Evolutionary conservation across 2,113 vertebrate genomes (phyloP).

Genomic region (Rousettus leschenaultii): DNA sequence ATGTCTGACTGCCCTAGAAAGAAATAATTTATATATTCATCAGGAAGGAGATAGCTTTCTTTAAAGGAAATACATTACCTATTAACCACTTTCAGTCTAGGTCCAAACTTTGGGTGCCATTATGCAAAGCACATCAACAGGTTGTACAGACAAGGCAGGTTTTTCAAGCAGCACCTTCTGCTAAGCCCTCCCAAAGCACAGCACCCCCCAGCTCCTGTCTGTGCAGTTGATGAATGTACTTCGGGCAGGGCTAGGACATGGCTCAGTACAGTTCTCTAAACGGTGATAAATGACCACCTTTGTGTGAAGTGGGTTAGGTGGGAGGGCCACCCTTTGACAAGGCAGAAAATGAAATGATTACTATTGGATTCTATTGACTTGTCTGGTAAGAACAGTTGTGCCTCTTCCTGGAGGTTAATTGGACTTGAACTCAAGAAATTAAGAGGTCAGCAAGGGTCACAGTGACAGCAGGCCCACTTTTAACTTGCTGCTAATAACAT

Average conservation of each 20-base stretch:
- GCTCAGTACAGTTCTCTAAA: conserved; percentile 82
- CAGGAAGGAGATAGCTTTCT: neutral
- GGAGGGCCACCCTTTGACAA: conserved; percentile 91
- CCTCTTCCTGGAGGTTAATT: conserved; percentile 96
- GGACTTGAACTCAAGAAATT: conserved; percentile 99
- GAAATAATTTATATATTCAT: neutral
- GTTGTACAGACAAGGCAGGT: conserved; percentile 68
- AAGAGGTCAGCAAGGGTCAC: conserved; percentile 96
- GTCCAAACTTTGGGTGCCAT: conserved; percentile 24
- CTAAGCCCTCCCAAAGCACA: conserved; percentile 53
- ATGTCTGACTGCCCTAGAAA: neutral
- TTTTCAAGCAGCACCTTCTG: conserved; percentile 74
- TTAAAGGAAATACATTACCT: neutral
- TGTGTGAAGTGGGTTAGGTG: conserved; percentile 92
- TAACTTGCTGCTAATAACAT: conserved; percentile 93
- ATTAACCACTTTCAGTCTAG: neutral
- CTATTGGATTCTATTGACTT: conserved; percentile 93
- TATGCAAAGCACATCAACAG: conserved; percentile 67
- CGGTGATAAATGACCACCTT: conserved; percentile 91
- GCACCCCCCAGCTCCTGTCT: conserved; percentile 67
- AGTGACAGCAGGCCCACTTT: conserved; percentile 93
- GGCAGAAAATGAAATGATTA: conserved; percentile 98
- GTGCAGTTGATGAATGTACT: conserved; percentile 82
- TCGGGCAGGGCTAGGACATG: conserved; percentile 75
- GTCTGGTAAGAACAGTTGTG: conserved; percentile 90